Evolutionary conservation across 2,888 invertebrate genomes (phyloP).

Genomic region (Conistra vaccinii): DNA sequence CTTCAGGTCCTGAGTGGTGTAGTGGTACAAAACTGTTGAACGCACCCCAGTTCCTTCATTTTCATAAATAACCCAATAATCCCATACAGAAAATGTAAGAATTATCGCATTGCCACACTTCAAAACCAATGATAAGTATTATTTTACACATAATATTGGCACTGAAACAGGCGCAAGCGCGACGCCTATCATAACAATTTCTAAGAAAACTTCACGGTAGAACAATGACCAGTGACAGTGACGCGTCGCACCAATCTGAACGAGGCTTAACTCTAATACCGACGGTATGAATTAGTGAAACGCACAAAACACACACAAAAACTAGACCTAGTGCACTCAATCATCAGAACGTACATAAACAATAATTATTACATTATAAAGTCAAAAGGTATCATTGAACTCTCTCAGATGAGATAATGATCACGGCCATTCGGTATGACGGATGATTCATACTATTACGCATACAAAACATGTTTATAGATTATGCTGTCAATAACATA

Average conservation of each 20-base stretch:
- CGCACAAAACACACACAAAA: neutral
- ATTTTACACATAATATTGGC: too few species aligned
- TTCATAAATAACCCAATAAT: neutral
- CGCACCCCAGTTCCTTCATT: neutral
- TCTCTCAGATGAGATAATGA: conserved; percentile 20
- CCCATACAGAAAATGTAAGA: too few species aligned
- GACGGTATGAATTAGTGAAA: neutral
- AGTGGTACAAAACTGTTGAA: neutral
- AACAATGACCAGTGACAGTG: too few species aligned
- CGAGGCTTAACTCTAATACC: too few species aligned
- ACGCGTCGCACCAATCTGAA: too few species aligned
- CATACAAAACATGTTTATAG: conserved; percentile 21
- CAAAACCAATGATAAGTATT: neutral
- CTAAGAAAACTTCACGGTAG: too few species aligned
- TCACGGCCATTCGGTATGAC: neutral
- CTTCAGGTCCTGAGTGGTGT: neutral
- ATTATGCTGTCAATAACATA: conserved; percentile 2
- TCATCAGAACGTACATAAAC: neutral
- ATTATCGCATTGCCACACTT: neutral
- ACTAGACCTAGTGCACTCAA: neutral
- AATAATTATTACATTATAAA: conserved; percentile 21
- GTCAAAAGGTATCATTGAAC: conserved; percentile 30
- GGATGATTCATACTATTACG: conserved; percentile 20
- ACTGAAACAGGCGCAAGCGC: too few species aligned
- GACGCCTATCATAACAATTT: too few species aligned